phyloP scores from a whole-genome alignment of 2,888 invertebrate species.

The Poecilobothrus nobilitatus region DNA sequence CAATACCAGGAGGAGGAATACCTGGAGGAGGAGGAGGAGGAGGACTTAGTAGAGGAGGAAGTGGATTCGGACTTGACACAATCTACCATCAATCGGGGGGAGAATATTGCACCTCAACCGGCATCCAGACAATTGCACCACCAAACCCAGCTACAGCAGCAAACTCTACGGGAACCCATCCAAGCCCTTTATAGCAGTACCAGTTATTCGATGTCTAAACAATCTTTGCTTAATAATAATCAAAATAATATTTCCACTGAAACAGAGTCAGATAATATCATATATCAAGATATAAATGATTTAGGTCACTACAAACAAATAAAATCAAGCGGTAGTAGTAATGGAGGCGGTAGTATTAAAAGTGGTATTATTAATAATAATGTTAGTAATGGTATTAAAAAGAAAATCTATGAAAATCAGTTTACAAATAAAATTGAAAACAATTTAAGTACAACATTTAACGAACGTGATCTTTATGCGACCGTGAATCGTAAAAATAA shows the following conservation, averaged over 20 bases:
- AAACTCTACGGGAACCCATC: conserved; percentile 34
- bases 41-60: conserved; percentile 42
- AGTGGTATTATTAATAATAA: conserved; percentile 35
- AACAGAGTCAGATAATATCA: conserved; percentile 44
- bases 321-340: conserved; percentile 13
- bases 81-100: conserved; percentile 50
- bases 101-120: conserved; percentile 44
- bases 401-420: conserved; percentile 14
- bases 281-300: conserved; percentile 44
- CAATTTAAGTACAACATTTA: conserved; percentile 35
- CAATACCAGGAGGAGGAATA: conserved; percentile 40
- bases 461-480: conserved; percentile 42
- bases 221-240: conserved; percentile 34
- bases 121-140: conserved; percentile 25
- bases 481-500: conserved; percentile 44
- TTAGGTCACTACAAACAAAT: conserved; percentile 37
- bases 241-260: conserved; percentile 38
- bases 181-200: conserved; percentile 47
- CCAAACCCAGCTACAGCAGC: conserved; percentile 29
- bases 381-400: conserved; percentile 26
- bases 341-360: conserved; percentile 28
- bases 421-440: conserved; percentile 24
- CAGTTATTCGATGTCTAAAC: conserved; percentile 46
- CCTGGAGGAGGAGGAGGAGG: conserved; percentile 37
- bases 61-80: conserved; percentile 46